Percentiles rank a stretch among this genome's conserved stretches.
Conservation (phyloP, 2,888 invertebrate species). For the Drosophila stalkeri region DNA sequence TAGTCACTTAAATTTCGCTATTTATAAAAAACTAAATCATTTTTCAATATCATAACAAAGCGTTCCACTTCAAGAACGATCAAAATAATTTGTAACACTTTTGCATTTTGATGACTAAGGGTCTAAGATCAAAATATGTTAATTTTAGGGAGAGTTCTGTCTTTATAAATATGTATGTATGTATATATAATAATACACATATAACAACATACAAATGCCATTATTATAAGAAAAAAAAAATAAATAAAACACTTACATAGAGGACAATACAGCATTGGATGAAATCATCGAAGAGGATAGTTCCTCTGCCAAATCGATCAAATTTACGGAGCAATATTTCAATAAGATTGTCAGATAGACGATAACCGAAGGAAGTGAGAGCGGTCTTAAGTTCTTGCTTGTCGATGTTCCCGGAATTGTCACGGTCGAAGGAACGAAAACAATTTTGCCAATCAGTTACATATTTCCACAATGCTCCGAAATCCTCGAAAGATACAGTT, state of each 20-base stretch:
- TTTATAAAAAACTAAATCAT: too few relatives aligned
- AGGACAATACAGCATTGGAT: constrained; percentile 96
- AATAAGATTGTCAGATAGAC: constrained; percentile 93
- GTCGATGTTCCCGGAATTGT: constrained; percentile 98
- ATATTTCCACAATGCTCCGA: constrained; percentile 98
- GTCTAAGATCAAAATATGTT: too few relatives aligned
- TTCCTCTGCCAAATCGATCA: constrained; percentile 95
- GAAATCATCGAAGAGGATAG: constrained; percentile 98
- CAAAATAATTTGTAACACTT: too few relatives aligned
- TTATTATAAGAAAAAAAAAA: neutral
- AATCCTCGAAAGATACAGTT: constrained; percentile 97
- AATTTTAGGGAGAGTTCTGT: too few relatives aligned
- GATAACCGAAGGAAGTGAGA: constrained; percentile 94
- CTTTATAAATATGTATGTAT: too few relatives aligned
- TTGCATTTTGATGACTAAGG: too few relatives aligned
- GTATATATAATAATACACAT: too few relatives aligned
- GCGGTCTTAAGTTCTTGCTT: constrained; percentile 95
- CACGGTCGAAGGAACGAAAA: constrained; percentile 97
- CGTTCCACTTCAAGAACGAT: too few relatives aligned
- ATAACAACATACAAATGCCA: too few relatives aligned
- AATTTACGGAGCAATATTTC: constrained; percentile 95
- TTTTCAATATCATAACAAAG: too few relatives aligned
- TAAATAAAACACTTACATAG: constrained; percentile 33
- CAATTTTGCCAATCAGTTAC: constrained; percentile 99
- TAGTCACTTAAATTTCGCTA: too few relatives aligned